Percentiles rank a stretch among this genome's conserved stretches.
phyloP scores from a whole-genome alignment of 2,797 vertebrate genomes.

The Arnoldichthys spilopterus region DNA sequence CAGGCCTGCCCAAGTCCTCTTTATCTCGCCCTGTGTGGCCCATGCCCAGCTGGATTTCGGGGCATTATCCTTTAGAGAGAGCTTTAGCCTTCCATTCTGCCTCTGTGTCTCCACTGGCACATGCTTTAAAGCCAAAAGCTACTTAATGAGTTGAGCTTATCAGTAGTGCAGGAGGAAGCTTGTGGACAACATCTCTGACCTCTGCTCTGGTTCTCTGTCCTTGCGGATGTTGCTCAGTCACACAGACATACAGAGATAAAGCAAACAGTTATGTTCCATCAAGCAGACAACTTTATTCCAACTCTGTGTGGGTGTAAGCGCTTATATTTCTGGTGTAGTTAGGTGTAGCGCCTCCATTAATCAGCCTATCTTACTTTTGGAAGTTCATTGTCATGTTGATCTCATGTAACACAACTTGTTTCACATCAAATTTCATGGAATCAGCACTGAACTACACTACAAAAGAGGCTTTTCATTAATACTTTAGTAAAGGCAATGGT shows the following conservation, averaged over 20 bases:
- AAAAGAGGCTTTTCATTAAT: neutral
- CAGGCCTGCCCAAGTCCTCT: conserved; percentile 58
- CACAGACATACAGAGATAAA: neutral
- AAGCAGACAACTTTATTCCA: neutral
- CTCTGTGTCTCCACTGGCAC: conserved; percentile 61
- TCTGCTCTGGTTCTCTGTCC: conserved; percentile 29
- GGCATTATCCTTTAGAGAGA: conserved; percentile 72
- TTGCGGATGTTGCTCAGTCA: conserved; percentile 28
- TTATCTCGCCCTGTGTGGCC: conserved; percentile 69
- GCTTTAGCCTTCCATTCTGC: conserved; percentile 64
- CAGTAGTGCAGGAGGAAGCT: conserved; percentile 24
- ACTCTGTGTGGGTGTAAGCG: neutral
- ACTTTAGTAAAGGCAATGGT: neutral
- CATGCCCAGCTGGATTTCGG: conserved; percentile 68
- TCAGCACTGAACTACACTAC: neutral
- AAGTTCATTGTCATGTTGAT: neutral
- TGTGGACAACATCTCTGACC: conserved; percentile 36
- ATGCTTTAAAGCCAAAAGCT: conserved; percentile 64
- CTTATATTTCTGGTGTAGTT: neutral
- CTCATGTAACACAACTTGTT: neutral
- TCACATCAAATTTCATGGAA: neutral
- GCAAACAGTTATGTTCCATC: neutral
- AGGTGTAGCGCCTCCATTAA: no score
- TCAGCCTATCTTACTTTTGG: neutral
- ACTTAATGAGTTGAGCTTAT: conserved; percentile 58